Evolutionary conservation across 2,888 invertebrate species (phyloP), one percentile per base, ranked within the genome.

Genomic region (Tupiocoris notatus): DNA sequence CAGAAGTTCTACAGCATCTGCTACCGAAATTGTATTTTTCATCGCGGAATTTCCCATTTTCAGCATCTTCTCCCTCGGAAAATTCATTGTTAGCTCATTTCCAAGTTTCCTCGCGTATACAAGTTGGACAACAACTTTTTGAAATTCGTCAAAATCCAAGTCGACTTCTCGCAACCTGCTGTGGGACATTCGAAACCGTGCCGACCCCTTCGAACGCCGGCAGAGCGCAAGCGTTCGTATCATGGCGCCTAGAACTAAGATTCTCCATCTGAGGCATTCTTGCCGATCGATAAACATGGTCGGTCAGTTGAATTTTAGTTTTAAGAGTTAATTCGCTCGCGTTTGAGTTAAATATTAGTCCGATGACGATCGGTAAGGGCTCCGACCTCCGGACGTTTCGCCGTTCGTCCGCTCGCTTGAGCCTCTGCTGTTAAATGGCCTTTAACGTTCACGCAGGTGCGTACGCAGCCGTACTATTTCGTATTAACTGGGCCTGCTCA

Each of bases 401-500:
- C 18, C 18, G n/a, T 23, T 63, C 54, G 24, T n/a, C 57, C 1
- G 24, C 23, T 54, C 17, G 12, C 57, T 18, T 63, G 6, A 7
- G 16, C 62, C 62, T 74, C 62, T 25, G 21, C 62, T 77, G 79
- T 79, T 81, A 78, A 79, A 79, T 78, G 80, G 80, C 80, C 70
- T 70, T 70, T 59, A 70, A 58, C 59, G 18, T 81, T 87, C 91
- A 92, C 92, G 92, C 92, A 94, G 93, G 94, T 94, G 93, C 94
- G 93, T 93, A 94, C 94, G 94, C 94, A 94, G 94, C 89, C 93
- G 92, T 92, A 91, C 89, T 90, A 90, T 88, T 77, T 71, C 79
- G 88, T 89, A 88, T 90, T 89, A 89, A 92, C 92, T 92, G 92
- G 89, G 92, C 91, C 90, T 93, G 93, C 92, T 92, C 93, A 88